A percentile compares a stretch with the other conserved stretches of the same genome.
Conservation (phyloP, 1,140 invertebrate species). For the Homarus americanus region DNA sequence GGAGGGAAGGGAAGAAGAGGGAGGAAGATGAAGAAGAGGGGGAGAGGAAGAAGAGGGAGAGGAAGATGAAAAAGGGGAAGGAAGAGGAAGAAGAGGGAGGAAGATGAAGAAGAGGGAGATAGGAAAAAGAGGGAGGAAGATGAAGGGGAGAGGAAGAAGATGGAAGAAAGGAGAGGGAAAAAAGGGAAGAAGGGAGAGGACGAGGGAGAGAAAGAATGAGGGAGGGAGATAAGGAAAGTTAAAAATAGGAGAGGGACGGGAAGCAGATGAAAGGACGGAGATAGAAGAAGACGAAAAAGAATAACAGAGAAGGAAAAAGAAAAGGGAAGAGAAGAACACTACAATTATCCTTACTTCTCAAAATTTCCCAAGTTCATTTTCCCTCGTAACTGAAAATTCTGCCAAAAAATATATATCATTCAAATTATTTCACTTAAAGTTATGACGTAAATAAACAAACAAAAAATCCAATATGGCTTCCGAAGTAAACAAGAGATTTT, state of each 20-base stretch:
- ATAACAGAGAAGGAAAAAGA: neutral
- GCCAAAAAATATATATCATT: too few species aligned
- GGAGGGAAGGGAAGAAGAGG: neutral
- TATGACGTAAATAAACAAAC: too few species aligned
- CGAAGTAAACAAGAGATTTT: too few species aligned
- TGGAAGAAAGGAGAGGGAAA: neutral
- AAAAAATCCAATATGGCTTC: too few species aligned
- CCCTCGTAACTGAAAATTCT: too few species aligned
- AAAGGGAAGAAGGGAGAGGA: neutral
- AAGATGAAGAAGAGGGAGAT: neutral
- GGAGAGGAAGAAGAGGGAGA: neutral
- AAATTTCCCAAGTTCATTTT: too few species aligned
- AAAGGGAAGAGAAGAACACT: neutral
- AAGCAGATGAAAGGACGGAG: neutral
- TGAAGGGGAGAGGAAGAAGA: neutral
- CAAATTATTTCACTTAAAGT: too few species aligned
- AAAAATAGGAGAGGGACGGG: neutral
- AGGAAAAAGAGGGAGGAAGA: neutral
- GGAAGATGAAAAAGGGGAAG: neutral
- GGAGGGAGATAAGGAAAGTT: neutral
- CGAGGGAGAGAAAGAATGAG: neutral
- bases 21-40: neutral
- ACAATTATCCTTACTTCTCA: too few species aligned
- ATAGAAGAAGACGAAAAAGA: neutral
- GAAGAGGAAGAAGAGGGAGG: neutral